phyloP scores from a whole-genome alignment of 53 echinoderm and acorn worm species.

The Paelopatides confundens region DNA sequence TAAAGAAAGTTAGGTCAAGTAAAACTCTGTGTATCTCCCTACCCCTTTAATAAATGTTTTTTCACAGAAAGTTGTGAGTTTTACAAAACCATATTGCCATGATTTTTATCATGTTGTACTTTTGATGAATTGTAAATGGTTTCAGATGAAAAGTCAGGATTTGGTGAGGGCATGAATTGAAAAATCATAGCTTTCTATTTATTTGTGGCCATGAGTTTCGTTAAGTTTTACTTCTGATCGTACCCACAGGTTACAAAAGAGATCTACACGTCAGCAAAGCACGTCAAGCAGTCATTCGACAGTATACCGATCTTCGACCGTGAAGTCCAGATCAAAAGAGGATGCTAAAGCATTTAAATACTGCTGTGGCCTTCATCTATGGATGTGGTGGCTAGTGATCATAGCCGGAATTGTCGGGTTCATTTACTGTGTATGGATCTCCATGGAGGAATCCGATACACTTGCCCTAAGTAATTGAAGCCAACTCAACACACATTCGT shows the following conservation, averaged over 20 bases:
- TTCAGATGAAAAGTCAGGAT: too few relatives aligned
- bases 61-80: too few relatives aligned
- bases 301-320: background rate
- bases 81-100: too few relatives aligned
- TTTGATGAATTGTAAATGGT: too few relatives aligned
- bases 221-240: too few relatives aligned
- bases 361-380: slow-evolving; percentile 19
- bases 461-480: background rate
- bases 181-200: too few relatives aligned
- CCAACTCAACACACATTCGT: background rate
- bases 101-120: too few relatives aligned
- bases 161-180: too few relatives aligned
- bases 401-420: slow-evolving; percentile 2
- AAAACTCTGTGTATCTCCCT: too few relatives aligned
- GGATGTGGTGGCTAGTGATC: slow-evolving; percentile 38
- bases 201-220: too few relatives aligned
- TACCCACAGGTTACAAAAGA: background rate
- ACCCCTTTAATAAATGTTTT: too few relatives aligned
- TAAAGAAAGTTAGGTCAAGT: too few relatives aligned
- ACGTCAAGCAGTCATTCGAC: background rate
- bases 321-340: background rate
- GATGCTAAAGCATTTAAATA: background rate
- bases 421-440: background rate
- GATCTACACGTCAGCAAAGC: background rate
- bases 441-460: background rate